Evolutionary conservation across 2,888 invertebrate genomes (phyloP).

Genomic region (Dinocampus coccinellae): DNA sequence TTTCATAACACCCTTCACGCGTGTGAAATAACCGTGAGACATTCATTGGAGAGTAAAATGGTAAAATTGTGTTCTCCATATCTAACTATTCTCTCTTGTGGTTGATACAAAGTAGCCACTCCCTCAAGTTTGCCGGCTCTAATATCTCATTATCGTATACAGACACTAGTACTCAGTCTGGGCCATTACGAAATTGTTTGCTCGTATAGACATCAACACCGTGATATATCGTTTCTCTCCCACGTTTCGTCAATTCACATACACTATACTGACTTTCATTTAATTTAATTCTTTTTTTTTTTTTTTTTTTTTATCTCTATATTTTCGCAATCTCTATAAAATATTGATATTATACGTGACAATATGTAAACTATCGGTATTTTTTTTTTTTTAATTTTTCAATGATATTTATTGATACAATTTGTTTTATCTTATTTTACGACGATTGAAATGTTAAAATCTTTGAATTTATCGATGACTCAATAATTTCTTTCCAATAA

Average conservation of each 20-base stretch:
- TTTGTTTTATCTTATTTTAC: neutral
- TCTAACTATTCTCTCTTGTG: constrained; percentile 33
- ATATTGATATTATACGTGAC: neutral
- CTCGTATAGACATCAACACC: constrained; percentile 57
- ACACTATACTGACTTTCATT: constrained; percentile 11
- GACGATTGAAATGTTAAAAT: neutral
- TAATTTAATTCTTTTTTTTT: too few relatives aligned
- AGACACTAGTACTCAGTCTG: constrained; percentile 65
- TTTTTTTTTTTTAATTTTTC: neutral
- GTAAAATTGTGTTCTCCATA: neutral
- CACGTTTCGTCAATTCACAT: constrained; percentile 30
- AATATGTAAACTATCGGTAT: neutral
- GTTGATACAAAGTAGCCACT: constrained; percentile 60
- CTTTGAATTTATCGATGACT: neutral
- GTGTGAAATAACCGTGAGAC: neutral
- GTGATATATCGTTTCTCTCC: constrained; percentile 57
- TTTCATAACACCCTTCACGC: constrained; percentile 58
- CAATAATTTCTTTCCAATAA: neutral
- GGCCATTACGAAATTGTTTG: constrained; percentile 69
- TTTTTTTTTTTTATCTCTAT: neutral
- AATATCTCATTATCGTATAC: constrained; percentile 69
- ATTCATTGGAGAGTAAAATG: neutral
- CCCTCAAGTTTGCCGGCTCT: constrained; percentile 65
- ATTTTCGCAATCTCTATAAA: neutral
- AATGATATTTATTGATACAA: neutral